Evolutionary conservation across 2,113 vertebrate genomes (phyloP).

Genomic region (Piaya cayana): DNA sequence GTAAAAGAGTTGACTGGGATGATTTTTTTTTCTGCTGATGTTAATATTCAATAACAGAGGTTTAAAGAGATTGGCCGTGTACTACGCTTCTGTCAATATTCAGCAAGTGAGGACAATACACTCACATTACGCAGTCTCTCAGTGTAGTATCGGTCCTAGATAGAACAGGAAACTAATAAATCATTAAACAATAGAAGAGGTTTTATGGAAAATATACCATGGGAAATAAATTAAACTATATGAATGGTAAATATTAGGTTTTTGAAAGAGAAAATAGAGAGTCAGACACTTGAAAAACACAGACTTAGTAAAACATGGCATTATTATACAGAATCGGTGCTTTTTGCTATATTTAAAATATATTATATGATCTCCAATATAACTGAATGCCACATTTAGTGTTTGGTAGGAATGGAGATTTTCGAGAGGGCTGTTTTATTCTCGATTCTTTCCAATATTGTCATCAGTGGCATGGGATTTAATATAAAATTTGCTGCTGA

Average conservation of each 20-base stretch:
- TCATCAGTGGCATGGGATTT: background rate
- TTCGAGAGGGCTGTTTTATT: background rate
- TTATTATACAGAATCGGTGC: background rate
- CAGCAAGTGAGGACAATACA: background rate
- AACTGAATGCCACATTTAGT: background rate
- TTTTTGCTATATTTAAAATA: background rate
- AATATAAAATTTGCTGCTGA: background rate
- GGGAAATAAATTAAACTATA: background rate
- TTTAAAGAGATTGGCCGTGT: background rate
- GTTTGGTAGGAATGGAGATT: too few relatives aligned
- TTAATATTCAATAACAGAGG: background rate
- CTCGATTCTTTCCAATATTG: background rate
- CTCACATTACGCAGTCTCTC: fast-evolving
- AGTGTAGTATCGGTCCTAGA: background rate
- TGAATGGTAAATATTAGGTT: background rate
- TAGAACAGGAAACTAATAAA: background rate
- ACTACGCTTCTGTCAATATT: background rate
- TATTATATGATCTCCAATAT: background rate
- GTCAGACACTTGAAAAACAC: background rate
- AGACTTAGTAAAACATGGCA: background rate
- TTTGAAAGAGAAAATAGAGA: background rate
- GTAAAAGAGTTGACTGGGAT: background rate
- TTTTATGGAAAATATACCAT: background rate
- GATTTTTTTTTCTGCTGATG: background rate
- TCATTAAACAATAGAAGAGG: background rate